These are phyloP conservation scores for Botia almorhae DNA, from an alignment of 2,797 vertebrate species.

Conservation along the genomic window DNA sequence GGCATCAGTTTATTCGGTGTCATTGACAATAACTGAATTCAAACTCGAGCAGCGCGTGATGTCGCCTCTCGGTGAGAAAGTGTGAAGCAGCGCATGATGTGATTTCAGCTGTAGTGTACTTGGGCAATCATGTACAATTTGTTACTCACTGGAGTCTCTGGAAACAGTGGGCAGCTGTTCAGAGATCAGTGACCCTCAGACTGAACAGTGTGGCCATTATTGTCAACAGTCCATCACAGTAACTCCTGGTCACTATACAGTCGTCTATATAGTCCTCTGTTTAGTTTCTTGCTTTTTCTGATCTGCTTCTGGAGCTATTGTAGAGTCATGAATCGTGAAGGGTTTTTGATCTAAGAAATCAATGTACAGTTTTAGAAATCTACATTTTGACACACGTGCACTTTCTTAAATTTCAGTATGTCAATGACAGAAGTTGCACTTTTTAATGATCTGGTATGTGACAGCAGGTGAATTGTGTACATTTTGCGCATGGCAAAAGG, in stretches of 20 bases:
- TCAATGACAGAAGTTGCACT: too few relatives aligned
- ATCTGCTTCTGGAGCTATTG: not conserved
- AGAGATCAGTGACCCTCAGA: not conserved
- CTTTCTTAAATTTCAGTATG: too few relatives aligned
- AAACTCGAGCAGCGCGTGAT: constrained; percentile 7
- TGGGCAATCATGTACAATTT: constrained; percentile 14
- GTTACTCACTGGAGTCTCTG: not conserved
- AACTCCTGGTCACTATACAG: not conserved
- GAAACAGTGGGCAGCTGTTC: not conserved
- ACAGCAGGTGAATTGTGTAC: too few relatives aligned
- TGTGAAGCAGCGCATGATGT: not conserved
- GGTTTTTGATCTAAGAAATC: too few relatives aligned
- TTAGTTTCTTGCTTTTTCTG: not conserved
- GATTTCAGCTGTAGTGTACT: constrained; percentile 17
- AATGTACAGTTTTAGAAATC: too few relatives aligned
- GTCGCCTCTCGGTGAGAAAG: not conserved
- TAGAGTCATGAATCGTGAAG: too few relatives aligned
- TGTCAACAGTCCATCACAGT: not conserved
- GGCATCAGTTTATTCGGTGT: not conserved
- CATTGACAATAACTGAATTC: not conserved
- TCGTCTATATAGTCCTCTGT: not conserved
- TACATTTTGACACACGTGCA: too few relatives aligned
- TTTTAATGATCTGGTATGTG: too few relatives aligned
- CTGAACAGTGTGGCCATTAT: not conserved
- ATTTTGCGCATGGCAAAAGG: too few relatives aligned